A percentile compares a stretch with the other conserved stretches of the same genome.
Conservation (phyloP, 2,797 vertebrate species). For the Alca torda region DNA sequence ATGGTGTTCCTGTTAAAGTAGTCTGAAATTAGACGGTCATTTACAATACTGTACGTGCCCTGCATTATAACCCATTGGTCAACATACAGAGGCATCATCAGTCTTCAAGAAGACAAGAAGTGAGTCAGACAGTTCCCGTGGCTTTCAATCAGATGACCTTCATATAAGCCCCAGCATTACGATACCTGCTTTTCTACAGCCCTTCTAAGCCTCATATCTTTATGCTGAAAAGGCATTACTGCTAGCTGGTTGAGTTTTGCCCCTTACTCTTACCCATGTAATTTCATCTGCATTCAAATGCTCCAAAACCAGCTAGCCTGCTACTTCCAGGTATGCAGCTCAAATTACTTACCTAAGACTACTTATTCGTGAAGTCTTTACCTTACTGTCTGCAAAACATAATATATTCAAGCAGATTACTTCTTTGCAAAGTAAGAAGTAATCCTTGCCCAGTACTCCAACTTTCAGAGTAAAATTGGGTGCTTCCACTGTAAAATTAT, state of each 20-base stretch:
- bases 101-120: neutral
- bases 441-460: neutral
- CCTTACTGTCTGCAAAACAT: neutral
- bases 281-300: neutral
- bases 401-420: neutral
- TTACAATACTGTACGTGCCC: neutral
- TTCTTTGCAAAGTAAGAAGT: neutral
- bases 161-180: neutral
- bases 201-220: neutral
- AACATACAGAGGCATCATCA: neutral
- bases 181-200: neutral
- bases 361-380: neutral
- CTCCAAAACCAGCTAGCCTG: neutral
- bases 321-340: neutral
- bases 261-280: neutral
- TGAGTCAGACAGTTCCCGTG: neutral
- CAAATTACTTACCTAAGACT: neutral
- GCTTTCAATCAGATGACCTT: neutral
- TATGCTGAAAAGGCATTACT: neutral
- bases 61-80: neutral
- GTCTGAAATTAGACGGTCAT: neutral
- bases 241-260: neutral
- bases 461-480: neutral
- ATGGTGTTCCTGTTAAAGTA: neutral
- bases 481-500: neutral